A percentile compares a stretch with the other conserved stretches of the same genome.
Conservation (phyloP, 2,797 vertebrate genomes). For the Moxostoma hubbsi region DNA sequence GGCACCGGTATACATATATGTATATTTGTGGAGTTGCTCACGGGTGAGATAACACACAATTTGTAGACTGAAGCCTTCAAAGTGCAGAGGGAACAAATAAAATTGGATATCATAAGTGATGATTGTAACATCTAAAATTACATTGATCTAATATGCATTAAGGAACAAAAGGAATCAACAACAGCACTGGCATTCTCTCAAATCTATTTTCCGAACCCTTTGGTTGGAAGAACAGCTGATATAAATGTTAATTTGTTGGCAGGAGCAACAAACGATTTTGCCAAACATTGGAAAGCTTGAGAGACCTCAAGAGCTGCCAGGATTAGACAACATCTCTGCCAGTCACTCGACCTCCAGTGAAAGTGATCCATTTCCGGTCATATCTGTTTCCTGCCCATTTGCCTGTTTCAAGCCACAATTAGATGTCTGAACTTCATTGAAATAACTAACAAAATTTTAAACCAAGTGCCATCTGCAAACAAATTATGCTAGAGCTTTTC, state of each 20-base stretch:
- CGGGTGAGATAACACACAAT: background rate
- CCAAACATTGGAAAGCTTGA: conserved; percentile 10
- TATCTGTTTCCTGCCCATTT: too few relatives aligned
- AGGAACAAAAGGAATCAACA: conserved; percentile 18
- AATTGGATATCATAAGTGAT: conserved; percentile 11
- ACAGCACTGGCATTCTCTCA: conserved; percentile 4
- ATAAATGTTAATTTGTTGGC: conserved; percentile 39
- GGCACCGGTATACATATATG: too few relatives aligned
- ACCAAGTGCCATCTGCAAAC: too few relatives aligned
- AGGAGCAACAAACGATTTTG: background rate
- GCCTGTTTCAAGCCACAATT: too few relatives aligned
- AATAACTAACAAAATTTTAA: too few relatives aligned
- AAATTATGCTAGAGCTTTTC: too few relatives aligned
- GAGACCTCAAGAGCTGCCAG: conserved; percentile 11
- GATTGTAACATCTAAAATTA: conserved; percentile 25
- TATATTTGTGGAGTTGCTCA: background rate
- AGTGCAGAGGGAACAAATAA: background rate
- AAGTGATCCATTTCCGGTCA: too few relatives aligned
- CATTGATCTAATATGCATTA: conserved; percentile 23
- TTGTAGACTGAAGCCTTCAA: background rate
- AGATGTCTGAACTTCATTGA: too few relatives aligned
- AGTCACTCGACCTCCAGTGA: background rate
- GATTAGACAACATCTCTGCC: conserved; percentile 15
- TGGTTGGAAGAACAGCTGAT: conserved; percentile 19
- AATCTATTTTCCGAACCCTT: conserved; percentile 14